Percentiles rank a stretch among this genome's conserved stretches.
phyloP scores from a whole-genome alignment of 2,797 vertebrate species.

The Chelon labrosus region DNA sequence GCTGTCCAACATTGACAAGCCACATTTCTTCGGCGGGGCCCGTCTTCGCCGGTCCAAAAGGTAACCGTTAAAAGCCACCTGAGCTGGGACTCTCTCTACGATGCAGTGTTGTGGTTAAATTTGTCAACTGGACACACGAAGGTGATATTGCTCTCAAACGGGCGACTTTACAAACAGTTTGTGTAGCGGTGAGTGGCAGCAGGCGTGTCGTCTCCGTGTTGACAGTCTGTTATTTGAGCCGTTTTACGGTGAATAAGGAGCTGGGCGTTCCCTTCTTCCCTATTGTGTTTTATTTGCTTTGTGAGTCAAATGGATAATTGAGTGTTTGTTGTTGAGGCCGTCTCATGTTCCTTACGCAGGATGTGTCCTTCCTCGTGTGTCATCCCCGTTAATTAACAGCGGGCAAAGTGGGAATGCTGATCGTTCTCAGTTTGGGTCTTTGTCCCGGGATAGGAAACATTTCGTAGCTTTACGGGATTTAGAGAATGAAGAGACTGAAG shows the following conservation, averaged over 20 bases:
- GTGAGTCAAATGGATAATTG: slow-evolving; percentile 45
- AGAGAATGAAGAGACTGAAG: slow-evolving; percentile 33
- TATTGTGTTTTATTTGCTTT: slow-evolving; percentile 64
- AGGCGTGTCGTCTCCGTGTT: slow-evolving; percentile 19
- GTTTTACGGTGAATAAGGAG: slow-evolving; percentile 51
- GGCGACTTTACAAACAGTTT: background rate
- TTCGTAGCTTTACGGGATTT: slow-evolving; percentile 24
- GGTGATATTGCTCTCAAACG: background rate
- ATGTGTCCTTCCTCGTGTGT: slow-evolving; percentile 42
- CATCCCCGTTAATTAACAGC: slow-evolving; percentile 12
- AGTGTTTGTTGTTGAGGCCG: slow-evolving; percentile 60
- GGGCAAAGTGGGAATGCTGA: slow-evolving; percentile 12
- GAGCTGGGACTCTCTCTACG: background rate
- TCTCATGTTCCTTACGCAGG: slow-evolving; percentile 55
- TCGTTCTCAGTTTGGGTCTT: background rate
- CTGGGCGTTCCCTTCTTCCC: slow-evolving; percentile 58
- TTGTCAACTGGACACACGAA: too few species aligned
- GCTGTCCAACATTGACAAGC: slow-evolving; percentile 93
- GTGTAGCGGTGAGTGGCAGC: background rate
- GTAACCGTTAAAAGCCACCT: slow-evolving; percentile 75
- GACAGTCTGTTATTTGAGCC: slow-evolving; percentile 31
- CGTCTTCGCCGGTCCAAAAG: slow-evolving; percentile 94
- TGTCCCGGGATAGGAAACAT: background rate
- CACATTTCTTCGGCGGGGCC: slow-evolving; percentile 90
- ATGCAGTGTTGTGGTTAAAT: too few species aligned